These are phyloP conservation scores for Cordilura impudica DNA, from an alignment of 2,888 invertebrate genomes.

Conservation along the genomic window DNA sequence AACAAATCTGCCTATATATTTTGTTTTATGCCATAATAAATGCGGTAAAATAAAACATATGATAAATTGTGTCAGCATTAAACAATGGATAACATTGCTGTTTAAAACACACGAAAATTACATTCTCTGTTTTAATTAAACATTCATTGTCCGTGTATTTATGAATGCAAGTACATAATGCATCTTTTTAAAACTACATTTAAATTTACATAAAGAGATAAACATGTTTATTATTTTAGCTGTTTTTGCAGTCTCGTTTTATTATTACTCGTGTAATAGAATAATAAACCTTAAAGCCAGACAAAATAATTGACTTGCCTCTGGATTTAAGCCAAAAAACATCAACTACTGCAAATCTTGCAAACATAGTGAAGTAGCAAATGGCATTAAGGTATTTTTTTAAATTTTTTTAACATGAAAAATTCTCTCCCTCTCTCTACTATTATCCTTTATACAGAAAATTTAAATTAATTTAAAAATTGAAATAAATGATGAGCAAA, in stretches of 20 bases:
- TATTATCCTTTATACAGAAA: not conserved
- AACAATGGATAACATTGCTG: no score
- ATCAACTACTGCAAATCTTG: not conserved
- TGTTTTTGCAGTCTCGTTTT: not conserved
- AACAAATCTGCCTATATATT: no score
- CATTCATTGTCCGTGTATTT: no score
- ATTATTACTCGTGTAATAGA: not conserved
- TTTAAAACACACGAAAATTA: no score
- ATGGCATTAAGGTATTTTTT: not conserved
- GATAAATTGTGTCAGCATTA: no score
- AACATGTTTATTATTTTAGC: not conserved
- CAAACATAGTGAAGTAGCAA: not conserved
- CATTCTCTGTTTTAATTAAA: no score
- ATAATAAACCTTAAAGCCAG: constrained; percentile 5
- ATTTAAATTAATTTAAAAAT: not conserved
- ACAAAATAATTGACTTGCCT: not conserved
- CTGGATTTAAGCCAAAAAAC: constrained; percentile 1
- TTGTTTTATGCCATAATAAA: no score
- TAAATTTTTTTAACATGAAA: not conserved
- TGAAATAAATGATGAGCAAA: not conserved
- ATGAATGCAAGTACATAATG: no score
- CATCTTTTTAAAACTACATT: no score
- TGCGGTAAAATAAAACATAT: no score
- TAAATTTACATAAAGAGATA: no score
- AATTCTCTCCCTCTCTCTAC: no score